These are phyloP conservation scores for Podocnemis expansa DNA, from an alignment of 2,113 vertebrate genomes.

Conservation along the genomic window DNA sequence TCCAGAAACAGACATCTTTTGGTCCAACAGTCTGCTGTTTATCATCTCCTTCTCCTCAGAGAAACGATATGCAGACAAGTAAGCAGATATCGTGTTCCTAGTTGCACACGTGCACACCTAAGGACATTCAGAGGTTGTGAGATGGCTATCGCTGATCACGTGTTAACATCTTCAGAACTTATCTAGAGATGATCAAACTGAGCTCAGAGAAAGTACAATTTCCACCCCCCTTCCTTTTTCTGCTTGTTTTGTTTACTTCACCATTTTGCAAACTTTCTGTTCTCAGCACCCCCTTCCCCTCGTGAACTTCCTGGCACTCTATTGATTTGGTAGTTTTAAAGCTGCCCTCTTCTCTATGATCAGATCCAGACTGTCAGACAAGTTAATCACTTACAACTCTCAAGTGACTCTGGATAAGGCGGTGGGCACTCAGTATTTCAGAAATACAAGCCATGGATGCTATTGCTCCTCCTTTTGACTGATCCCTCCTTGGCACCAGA, in stretches of 20 bases:
- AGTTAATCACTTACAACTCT: not conserved
- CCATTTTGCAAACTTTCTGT: slow-evolving; percentile 34
- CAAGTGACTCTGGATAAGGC: not conserved
- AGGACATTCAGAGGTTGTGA: slow-evolving; percentile 18
- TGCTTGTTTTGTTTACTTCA: slow-evolving; percentile 32
- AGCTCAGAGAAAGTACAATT: slow-evolving; percentile 48
- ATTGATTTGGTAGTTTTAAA: slow-evolving; percentile 25
- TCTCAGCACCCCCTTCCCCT: not conserved
- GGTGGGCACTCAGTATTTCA: not conserved
- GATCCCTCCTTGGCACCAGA: not conserved
- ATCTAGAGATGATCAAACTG: slow-evolving; percentile 26
- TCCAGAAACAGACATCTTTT: fast-evolving
- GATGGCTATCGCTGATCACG: slow-evolving; percentile 24
- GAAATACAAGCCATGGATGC: not conserved
- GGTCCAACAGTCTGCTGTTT: not conserved
- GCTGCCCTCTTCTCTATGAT: not conserved
- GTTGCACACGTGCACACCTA: not conserved
- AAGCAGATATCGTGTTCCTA: not conserved
- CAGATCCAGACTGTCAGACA: not conserved
- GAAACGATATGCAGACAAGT: fast-evolving
- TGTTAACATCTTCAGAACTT: slow-evolving; percentile 34
- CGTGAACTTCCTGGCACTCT: slow-evolving; percentile 11
- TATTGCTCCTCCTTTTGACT: not conserved
- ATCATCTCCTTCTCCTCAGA: not conserved
- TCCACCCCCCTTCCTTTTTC: slow-evolving; percentile 51